Conservation (phyloP, 2,888 invertebrate species). For the Caenorhabditis uteleia region DNA sequence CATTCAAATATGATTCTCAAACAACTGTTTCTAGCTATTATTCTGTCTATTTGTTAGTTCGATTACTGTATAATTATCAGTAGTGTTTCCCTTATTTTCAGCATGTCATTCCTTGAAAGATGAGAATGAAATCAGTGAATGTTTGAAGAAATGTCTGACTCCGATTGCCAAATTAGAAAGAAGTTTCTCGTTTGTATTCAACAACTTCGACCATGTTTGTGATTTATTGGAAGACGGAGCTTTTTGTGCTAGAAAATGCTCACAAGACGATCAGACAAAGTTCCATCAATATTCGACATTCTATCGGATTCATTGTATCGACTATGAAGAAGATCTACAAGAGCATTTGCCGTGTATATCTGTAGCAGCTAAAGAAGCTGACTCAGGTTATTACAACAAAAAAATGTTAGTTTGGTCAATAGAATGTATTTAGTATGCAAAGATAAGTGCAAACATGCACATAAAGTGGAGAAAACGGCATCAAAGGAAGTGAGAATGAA, state of each 20-base stretch:
- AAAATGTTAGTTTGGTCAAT: no score
- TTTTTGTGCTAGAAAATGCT: conserved; percentile 45
- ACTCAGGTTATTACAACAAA: not conserved
- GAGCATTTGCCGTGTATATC: conserved; percentile 46
- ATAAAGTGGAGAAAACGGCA: conserved; percentile 40
- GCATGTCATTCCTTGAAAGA: no score
- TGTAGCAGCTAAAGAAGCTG: conserved; percentile 42
- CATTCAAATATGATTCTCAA: no score
- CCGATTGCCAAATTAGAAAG: conserved; percentile 61
- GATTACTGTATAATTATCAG: no score
- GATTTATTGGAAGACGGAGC: conserved; percentile 48
- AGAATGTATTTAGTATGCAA: conserved; percentile 40
- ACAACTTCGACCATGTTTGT: conserved; percentile 62
- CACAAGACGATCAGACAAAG: conserved; percentile 46
- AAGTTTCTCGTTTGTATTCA: conserved; percentile 62
- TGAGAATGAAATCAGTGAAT: conserved; percentile 46
- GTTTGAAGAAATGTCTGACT: conserved; percentile 58
- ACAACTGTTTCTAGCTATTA: no score
- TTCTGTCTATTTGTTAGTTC: no score
- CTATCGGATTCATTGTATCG: conserved; percentile 52
- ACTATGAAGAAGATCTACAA: conserved; percentile 52
- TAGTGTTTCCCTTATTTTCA: no score
- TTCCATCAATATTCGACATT: conserved; percentile 53
- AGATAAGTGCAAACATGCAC: conserved; percentile 42
- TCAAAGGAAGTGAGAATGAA: conserved; percentile 42